Evolutionary conservation across 2,113 vertebrate genomes (phyloP).

Genomic region (Noturus placidus): DNA sequence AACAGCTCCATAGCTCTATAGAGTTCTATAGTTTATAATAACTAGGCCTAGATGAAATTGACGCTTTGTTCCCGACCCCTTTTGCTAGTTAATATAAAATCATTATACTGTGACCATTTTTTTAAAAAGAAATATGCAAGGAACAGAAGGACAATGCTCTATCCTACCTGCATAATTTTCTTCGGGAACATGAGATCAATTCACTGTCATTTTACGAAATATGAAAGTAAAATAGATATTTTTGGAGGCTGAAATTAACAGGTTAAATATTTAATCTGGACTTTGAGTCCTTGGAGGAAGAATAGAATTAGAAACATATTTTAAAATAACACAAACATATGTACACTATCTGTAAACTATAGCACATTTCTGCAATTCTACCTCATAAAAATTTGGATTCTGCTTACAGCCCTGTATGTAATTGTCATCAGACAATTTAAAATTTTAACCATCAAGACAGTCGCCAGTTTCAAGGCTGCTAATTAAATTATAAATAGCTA

Average conservation of each 20-base stretch:
- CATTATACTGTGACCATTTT: neutral
- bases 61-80: neutral
- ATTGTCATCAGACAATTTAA: neutral
- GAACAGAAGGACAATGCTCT: neutral
- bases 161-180: neutral
- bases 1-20: neutral
- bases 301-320: neutral
- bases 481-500: conserved; percentile 1
- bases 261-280: neutral
- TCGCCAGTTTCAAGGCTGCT: neutral
- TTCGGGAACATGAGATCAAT: neutral
- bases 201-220: neutral
- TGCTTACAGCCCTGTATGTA: neutral
- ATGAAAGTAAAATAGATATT: neutral
- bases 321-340: neutral
- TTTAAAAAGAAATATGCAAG: neutral
- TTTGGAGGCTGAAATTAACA: neutral
- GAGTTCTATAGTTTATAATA: neutral
- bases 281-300: neutral
- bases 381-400: neutral
- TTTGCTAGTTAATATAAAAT: neutral
- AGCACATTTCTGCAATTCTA: neutral
- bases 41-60: neutral
- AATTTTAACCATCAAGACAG: neutral
- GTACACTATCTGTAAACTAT: neutral